Evolutionary conservation across 2,888 invertebrate species (phyloP).

Genomic region (Caradrina clavipalpis): DNA sequence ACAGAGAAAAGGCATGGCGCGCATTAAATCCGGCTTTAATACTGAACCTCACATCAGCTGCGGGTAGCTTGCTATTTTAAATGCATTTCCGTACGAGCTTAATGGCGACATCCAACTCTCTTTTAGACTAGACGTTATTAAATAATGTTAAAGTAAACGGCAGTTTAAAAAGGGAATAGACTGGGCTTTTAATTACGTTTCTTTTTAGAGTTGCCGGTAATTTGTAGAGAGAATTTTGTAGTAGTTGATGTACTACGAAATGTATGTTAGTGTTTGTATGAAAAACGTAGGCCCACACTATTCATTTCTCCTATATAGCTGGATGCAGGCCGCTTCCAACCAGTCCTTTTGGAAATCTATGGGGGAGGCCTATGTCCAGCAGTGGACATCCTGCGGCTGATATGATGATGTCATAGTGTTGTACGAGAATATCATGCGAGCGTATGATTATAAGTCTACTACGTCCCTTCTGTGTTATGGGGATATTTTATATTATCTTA

Average conservation of each 20-base stretch:
- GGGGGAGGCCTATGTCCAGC: too few species aligned
- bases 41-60: conserved; percentile 58
- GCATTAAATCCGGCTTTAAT: conserved; percentile 58
- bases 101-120: conserved; percentile 46
- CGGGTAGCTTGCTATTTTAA: conserved; percentile 55
- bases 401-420: too few species aligned
- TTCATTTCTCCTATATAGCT: too few species aligned
- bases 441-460: too few species aligned
- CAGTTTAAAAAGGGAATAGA: conserved; percentile 10
- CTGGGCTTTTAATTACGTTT: conserved; percentile 33
- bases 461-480: too few species aligned
- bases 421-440: too few species aligned
- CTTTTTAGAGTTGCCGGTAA: conserved; percentile 20
- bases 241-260: background rate
- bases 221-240: background rate
- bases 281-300: too few species aligned
- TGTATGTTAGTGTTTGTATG: too few species aligned
- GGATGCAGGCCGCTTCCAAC: too few species aligned
- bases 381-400: too few species aligned
- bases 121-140: conserved; percentile 49
- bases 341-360: too few species aligned
- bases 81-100: conserved; percentile 60
- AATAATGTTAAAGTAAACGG: conserved; percentile 25
- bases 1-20: conserved; percentile 56
- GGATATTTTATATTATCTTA: too few species aligned